phyloP scores from a whole-genome alignment of 2,888 invertebrate genomes.

The Chesias legatella region DNA sequence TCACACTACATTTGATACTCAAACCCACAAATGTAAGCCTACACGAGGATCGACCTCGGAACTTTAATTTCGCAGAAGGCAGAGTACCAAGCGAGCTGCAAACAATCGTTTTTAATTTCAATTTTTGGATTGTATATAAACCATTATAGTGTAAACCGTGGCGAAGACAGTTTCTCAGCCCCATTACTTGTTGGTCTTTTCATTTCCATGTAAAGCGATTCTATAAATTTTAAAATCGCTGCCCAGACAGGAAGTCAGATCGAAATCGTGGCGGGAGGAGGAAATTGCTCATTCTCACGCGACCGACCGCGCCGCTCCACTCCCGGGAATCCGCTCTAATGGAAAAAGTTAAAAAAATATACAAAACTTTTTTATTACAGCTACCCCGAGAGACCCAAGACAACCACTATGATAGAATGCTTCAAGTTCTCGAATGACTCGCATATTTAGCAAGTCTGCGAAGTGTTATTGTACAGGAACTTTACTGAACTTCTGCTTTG shows the following conservation, averaged over 20 bases:
- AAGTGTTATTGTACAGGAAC: constrained; percentile 1
- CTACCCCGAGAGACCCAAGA: constrained; percentile 45
- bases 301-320: constrained; percentile 61
- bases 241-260: constrained; percentile 77
- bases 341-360: constrained; percentile 76
- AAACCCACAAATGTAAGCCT: no score
- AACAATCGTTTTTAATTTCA: neutral
- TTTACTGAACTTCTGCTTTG: no score
- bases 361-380: constrained; percentile 70
- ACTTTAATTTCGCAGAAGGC: no score
- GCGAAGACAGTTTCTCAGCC: constrained; percentile 9
- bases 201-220: constrained; percentile 70
- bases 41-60: no score
- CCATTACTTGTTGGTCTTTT: constrained; percentile 49
- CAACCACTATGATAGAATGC: constrained; percentile 31
- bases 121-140: neutral
- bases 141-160: neutral
- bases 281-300: constrained; percentile 80
- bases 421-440: constrained; percentile 19
- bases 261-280: constrained; percentile 74
- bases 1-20: no score
- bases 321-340: constrained; percentile 69
- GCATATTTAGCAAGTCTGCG: constrained; percentile 19
- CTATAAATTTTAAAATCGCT: constrained; percentile 78
- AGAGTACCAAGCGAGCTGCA: no score